Evolutionary conservation across 2,797 vertebrate species (phyloP), one percentile per base, ranked within the genome.

Genomic region (Apogon hyalosoma): DNA sequence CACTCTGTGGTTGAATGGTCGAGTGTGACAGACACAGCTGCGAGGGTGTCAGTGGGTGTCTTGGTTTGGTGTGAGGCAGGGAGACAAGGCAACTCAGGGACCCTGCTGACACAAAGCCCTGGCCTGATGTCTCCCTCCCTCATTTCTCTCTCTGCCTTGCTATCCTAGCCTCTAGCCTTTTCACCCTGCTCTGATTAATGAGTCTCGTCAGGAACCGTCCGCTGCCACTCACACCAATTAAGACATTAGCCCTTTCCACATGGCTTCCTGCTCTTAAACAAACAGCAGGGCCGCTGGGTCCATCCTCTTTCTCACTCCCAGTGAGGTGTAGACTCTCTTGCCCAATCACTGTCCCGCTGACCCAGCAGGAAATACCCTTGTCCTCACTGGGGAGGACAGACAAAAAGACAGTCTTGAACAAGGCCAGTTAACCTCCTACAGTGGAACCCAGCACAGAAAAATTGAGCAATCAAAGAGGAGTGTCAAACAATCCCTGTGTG

Each of bases 201-300:
- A 89, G 81, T 83, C 83, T 90, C 81, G 90, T 93, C 92, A 93
- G 90, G 88, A 86, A 88, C 83, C 87, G 69, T 88, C 88, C 87
- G 86, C 85, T 69, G 84, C 86, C 87, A 89, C 89, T 93, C 88
- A 83, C 79, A 67, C 87, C 90, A 93, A 93, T 93, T 93, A 93
- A 92, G 87, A 90, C 81, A 83, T 88, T 77, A 90, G 78, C 72
- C 68, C 67, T 79, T 86, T 89, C 83, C 82, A 73, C 86, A 77
- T 62, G 75, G 71, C 82, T 80, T 86, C 72, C 80, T 81, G 80
- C 83, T 87, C 85, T 84, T 87, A 91, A 85, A 88, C 85, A 90
- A 91, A 90, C 89, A 92, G 84, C 85, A 47, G 77, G 84, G 80
- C 81, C 3, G 57, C 79, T 62, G 74, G 77, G 75, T 60, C 79